Base-by-base conservation (phyloP, 2,888 invertebrate genomes). In the Cepaea hortensis region DNA sequence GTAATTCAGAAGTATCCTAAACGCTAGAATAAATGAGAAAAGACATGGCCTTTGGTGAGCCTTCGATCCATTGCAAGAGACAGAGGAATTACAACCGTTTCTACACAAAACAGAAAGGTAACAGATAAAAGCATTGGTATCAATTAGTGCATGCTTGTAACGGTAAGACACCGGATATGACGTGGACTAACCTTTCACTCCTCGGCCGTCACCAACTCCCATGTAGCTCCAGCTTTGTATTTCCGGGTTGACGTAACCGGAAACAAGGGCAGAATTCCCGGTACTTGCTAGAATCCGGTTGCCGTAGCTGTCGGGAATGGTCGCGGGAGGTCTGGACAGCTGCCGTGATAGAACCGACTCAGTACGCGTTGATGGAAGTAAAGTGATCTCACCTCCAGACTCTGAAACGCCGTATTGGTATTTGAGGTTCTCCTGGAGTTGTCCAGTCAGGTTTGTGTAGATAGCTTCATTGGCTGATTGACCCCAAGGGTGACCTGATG, bases 311-410 rank as follows among this genome's bases (percentile, higher is more conserved):
- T 79, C 85, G 48, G 62, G 0, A 11, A 85, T 48, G 13, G 65
- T 61, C n/a, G 86, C 85, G 18, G 87, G 79, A 15, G 88, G 85
- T 70, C 89, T 79, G 81, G 88, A 86, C 75, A 90, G 89, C 85
- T 90, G 90, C 23, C 84, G 50, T 18, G 87, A 83, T 68, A 88
- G 81, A 18, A 85, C 82, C 11, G 88, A 88, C 73, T 85, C 87
- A 3, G 89, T 77, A 48, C 87, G 68, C 1, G 84, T 73, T 23
- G 84, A 61, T 61, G 84, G 84, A 6, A 84, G n/a, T 23, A 76
- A 48, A 11, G 76, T 61, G 46, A 84, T 48, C 4, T 76, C 76
- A 65, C 76, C 48, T 0, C 62, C 84, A 7, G 62, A 48, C 11
- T 76, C 84, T 13, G 76, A 76, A 9, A 80, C 85, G 55, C 88